Evolutionary conservation across 2,888 invertebrate species (phyloP), one percentile per base, ranked within the genome.

Genomic region (Apamea monoglypha): DNA sequence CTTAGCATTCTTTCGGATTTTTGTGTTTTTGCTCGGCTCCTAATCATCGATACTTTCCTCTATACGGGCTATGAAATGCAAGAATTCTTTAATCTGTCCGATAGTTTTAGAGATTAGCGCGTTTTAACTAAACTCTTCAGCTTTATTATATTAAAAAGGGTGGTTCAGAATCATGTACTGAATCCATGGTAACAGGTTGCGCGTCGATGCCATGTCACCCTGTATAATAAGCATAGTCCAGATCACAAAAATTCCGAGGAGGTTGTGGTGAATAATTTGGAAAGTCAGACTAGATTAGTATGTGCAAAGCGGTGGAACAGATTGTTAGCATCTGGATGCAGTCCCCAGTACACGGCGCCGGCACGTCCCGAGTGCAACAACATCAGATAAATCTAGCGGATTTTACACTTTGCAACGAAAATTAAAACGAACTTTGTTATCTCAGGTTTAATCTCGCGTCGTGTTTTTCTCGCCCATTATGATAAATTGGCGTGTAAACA

Each of bases 371-470:
- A 74, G 74, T 83, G 85, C 85, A 82, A 71, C 82, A 82, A 85
- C 76, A 70, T 70, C 59, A 75, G 74, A 85, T 82, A 85, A 79
- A 83, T 87, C 72, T 70, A 78, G 74, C 69, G 50, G 29, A 85
- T 83, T 87, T 84, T 87, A 84, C 78, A 89, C 85, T 86, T 80
- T 71, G 76, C 61, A 84, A 84, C 76, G 81, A 86, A 90, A 88
- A 88, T 83, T 85, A 88, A 90, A 88, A 87, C 70, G 66, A 82
- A 78, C 82, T 84, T 84, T 75, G 85, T 77, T 85, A 84, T 85
- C 85, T 74, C 67, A 74, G 81, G 83, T 80, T 87, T 77, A 87
- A 89, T 88, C 88, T 86, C 66, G 64, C 69, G 77, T 83, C 83
- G 74, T 83, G 82, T 85, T 89, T 88, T 88, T 82, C 79, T 82